phyloP scores from a whole-genome alignment of 2,797 vertebrate species.

The Diceros bicornis region DNA sequence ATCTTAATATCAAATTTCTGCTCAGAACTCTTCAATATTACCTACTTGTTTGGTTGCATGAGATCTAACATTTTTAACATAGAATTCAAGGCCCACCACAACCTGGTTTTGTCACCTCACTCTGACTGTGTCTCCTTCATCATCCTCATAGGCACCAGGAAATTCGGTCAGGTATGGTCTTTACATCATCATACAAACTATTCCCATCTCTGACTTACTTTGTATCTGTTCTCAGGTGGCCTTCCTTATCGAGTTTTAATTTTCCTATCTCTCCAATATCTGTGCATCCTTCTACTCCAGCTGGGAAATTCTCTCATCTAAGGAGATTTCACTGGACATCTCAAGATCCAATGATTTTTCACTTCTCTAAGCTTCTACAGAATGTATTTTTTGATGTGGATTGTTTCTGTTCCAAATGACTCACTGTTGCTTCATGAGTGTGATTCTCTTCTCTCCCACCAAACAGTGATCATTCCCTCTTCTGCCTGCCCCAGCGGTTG shows the following conservation, averaged over 20 bases:
- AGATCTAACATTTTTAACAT: neutral
- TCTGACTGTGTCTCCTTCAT: neutral
- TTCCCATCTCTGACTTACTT: neutral
- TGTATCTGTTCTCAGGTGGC: neutral
- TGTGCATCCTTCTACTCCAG: neutral
- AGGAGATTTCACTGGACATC: neutral
- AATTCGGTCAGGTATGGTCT: neutral
- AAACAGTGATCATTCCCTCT: neutral
- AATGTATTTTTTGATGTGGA: neutral
- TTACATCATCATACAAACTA: fast-evolving
- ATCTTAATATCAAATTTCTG: neutral
- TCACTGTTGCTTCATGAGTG: neutral
- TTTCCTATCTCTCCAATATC: neutral
- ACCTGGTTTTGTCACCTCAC: neutral
- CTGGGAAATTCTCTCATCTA: neutral
- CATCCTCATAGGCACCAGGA: neutral
- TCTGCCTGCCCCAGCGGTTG: neutral
- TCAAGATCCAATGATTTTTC: neutral
- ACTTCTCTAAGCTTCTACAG: neutral
- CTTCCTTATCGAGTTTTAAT: neutral
- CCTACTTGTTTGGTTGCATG: neutral
- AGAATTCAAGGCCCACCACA: neutral
- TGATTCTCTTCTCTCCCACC: neutral
- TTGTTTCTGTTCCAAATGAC: neutral
- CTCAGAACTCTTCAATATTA: neutral